phyloP scores from a whole-genome alignment of 2,113 vertebrate genomes.

The Ochotona princeps region DNA sequence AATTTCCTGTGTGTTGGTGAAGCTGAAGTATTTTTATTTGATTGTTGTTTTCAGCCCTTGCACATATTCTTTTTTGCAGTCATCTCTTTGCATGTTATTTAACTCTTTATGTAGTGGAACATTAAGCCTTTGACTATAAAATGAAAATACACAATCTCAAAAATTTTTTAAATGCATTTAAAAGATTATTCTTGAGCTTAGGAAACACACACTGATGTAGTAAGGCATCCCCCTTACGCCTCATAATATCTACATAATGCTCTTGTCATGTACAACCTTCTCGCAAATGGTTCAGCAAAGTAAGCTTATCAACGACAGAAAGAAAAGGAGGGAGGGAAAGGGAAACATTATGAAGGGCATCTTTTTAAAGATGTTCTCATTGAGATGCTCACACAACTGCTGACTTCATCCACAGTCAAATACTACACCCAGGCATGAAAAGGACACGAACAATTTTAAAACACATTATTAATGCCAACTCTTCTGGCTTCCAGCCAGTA shows the following conservation, averaged over 20 bases:
- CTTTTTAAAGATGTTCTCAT: neutral
- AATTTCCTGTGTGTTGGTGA: too few species aligned
- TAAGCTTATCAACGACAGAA: neutral
- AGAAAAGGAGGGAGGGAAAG: neutral
- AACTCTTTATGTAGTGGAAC: too few species aligned
- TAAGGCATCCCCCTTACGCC: neutral
- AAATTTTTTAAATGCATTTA: too few species aligned
- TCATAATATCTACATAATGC: neutral
- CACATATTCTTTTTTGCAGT: too few species aligned
- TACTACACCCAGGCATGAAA: neutral
- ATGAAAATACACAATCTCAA: too few species aligned
- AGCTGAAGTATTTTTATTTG: too few species aligned
- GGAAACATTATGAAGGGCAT: neutral
- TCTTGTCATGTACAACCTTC: neutral
- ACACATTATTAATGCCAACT: neutral
- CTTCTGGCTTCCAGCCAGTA: conserved; percentile 34
- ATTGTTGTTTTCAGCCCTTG: too few species aligned
- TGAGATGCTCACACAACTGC: neutral
- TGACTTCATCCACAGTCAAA: neutral
- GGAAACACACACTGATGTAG: neutral
- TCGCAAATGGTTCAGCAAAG: conserved; percentile 20
- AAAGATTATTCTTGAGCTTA: neutral
- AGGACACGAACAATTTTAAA: neutral
- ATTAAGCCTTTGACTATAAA: too few species aligned
- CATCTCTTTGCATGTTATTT: too few species aligned